These are phyloP conservation scores for Ariopsis seemanni DNA, from an alignment of 2,113 vertebrate species.

Conservation along the genomic window DNA sequence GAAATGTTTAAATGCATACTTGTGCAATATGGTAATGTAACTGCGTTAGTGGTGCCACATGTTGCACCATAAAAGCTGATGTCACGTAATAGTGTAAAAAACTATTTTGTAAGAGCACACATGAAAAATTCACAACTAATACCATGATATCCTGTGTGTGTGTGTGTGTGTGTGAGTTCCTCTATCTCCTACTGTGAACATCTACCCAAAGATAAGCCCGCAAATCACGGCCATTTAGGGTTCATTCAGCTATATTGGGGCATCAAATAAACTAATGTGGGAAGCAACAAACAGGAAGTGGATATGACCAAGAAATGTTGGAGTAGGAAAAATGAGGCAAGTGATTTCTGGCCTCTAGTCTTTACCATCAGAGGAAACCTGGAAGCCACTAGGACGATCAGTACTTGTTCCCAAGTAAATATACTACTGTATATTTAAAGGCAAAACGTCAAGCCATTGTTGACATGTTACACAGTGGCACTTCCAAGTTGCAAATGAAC, in stretches of 20 bases:
- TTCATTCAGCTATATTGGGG: no score
- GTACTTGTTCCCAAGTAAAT: not conserved
- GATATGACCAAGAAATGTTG: not conserved
- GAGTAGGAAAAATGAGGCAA: not conserved
- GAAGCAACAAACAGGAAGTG: not conserved
- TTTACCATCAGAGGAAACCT: not conserved
- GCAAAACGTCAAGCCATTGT: no score
- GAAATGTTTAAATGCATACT: not conserved
- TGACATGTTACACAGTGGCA: not conserved
- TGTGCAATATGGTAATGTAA: slow-evolving; percentile 1
- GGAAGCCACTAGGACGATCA: not conserved
- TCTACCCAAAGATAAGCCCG: not conserved
- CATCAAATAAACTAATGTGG: no score
- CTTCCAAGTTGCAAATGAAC: not conserved
- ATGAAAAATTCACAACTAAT: not conserved
- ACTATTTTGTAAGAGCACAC: not conserved
- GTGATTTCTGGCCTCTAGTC: not conserved
- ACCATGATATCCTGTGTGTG: not conserved
- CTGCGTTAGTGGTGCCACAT: not conserved
- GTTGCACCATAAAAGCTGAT: slow-evolving; percentile 33
- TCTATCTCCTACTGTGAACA: not conserved
- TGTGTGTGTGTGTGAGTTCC: not conserved
- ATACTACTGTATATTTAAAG: no score
- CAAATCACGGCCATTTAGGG: not conserved
- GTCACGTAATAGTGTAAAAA: not conserved